These are phyloP conservation scores for Xanthorhoe spadicearia DNA, from an alignment of 2,888 invertebrate species.

Conservation along the genomic window DNA sequence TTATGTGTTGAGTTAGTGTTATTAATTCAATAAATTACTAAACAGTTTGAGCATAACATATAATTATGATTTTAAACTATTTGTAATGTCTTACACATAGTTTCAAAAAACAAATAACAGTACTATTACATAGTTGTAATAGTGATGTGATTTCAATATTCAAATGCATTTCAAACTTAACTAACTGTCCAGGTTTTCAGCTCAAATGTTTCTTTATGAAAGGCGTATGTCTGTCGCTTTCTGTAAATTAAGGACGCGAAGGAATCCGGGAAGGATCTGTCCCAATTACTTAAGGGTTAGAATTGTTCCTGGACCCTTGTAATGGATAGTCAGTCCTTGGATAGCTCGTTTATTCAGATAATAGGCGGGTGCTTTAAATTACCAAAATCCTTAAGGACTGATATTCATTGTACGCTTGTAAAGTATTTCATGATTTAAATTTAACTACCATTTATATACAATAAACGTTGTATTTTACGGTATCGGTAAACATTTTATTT, in stretches of 20 bases:
- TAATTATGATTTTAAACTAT: no score
- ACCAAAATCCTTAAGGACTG: background rate
- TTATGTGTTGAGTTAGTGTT: no score
- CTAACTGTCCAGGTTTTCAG: constrained; percentile 1
- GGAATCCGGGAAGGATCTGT: constrained; percentile 40
- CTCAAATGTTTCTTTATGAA: constrained; percentile 33
- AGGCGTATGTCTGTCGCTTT: constrained; percentile 40
- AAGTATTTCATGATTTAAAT: background rate
- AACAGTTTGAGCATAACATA: no score
- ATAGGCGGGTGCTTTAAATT: constrained; percentile 8
- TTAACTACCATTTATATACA: background rate
- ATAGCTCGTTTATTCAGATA: constrained; percentile 30
- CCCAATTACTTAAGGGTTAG: constrained; percentile 44
- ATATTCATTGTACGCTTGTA: background rate
- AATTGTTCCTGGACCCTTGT: constrained; percentile 41
- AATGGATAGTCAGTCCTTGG: constrained; percentile 39
- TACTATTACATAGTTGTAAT: no score
- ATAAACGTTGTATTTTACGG: background rate
- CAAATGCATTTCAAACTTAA: background rate
- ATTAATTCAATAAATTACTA: no score
- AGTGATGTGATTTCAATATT: no score
- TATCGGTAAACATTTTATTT: background rate
- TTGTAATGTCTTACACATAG: no score
- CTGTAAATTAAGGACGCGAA: constrained; percentile 38
- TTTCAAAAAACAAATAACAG: no score